A percentile compares a stretch with the other conserved stretches of the same genome.
Conservation (phyloP, 92 coral and sea anemone species). For the Galaxea fascicularis region DNA sequence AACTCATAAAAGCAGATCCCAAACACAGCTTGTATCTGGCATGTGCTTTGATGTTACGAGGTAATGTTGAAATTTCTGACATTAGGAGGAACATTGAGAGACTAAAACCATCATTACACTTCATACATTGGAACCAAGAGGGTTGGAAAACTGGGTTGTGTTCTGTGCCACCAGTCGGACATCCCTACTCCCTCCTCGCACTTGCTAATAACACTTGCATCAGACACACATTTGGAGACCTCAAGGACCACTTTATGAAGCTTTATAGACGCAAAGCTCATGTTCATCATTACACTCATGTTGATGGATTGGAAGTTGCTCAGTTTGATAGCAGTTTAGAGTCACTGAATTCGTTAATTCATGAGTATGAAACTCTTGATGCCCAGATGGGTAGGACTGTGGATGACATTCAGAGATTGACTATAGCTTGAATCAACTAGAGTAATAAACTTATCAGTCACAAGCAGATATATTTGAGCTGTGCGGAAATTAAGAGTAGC, state of each 20-base stretch:
- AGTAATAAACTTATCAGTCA: too few relatives aligned
- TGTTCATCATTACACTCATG: conserved; percentile 91
- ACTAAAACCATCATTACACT: conserved; percentile 87
- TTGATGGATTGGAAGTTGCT: conserved; percentile 80
- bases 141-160: conserved; percentile 99
- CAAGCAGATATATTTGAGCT: too few relatives aligned
- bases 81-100: conserved; percentile 95
- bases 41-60: conserved; percentile 95
- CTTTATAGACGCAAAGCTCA: conserved; percentile 96
- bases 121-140: conserved; percentile 98
- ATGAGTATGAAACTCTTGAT: conserved; percentile 80
- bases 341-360: conserved; percentile 79
- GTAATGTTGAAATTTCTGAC: conserved; percentile 95
- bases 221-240: conserved; percentile 83
- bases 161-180: conserved; percentile 95
- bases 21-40: conserved; percentile 93
- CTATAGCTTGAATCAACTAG: conserved; percentile 61
- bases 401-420: conserved; percentile 76
- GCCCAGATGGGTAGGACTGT: conserved; percentile 68
- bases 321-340: conserved; percentile 90
- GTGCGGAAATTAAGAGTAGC: too few relatives aligned
- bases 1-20: conserved; percentile 95
- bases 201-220: conserved; percentile 98
- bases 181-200: conserved; percentile 91
- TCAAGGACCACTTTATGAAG: conserved; percentile 85